Percentiles rank a stretch among this genome's conserved stretches.
These are phyloP conservation scores for Fulica atra DNA, from an alignment of 2,113 vertebrate genomes.

Conservation along the genomic window DNA sequence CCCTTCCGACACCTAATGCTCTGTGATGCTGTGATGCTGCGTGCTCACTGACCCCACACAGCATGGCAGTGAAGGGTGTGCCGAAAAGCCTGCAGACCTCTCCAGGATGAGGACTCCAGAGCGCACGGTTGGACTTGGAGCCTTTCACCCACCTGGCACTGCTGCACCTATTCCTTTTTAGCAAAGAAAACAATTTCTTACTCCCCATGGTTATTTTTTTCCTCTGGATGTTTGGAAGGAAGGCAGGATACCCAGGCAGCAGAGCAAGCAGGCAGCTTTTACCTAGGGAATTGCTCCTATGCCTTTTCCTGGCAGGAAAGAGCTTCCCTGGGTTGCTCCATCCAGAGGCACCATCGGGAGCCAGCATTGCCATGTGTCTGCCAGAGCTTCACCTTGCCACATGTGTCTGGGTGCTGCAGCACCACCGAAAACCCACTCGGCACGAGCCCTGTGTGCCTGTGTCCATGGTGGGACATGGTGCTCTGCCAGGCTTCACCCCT, in stretches of 20 bases:
- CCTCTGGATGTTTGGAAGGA: background rate
- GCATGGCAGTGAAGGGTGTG: rapidly evolving
- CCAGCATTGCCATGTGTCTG: no score
- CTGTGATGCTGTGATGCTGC: no score
- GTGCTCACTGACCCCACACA: background rate
- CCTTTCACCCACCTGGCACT: background rate
- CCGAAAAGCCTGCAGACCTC: rapidly evolving
- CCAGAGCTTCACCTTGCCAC: rapidly evolving
- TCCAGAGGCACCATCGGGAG: background rate
- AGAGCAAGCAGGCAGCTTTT: background rate
- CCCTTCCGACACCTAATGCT: no score
- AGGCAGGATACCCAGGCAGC: background rate
- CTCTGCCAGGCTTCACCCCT: background rate
- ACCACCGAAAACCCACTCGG: background rate
- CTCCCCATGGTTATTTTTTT: background rate
- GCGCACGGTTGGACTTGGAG: background rate
- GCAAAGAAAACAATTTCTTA: background rate
- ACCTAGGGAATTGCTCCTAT: background rate
- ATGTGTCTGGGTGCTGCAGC: background rate
- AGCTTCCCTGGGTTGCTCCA: background rate
- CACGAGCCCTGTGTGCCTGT: rapidly evolving
- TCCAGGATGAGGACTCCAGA: background rate
- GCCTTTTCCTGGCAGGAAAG: background rate
- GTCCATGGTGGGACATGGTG: rapidly evolving
- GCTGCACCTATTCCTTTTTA: background rate